Percentiles rank a stretch among this genome's conserved stretches.
Conservation (phyloP, 2,888 invertebrate species). For the Patella caerulea region DNA sequence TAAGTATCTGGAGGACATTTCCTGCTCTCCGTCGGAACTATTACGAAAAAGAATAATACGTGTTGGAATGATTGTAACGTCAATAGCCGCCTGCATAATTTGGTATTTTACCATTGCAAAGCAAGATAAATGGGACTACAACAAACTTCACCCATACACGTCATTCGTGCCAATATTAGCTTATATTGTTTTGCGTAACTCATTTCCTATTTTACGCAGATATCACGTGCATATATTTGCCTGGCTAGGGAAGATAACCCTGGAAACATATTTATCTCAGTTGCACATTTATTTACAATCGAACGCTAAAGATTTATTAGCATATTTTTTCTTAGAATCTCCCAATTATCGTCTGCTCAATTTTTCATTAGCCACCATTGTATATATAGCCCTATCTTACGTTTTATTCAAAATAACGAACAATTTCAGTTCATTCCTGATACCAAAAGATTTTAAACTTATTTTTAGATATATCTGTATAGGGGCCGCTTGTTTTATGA, state of each 20-base stretch:
- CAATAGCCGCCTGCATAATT: slow-evolving; percentile 19
- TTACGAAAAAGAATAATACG: slow-evolving; percentile 18
- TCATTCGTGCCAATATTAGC: slow-evolving; percentile 51
- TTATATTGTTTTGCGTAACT: slow-evolving; percentile 53
- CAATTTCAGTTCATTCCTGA: slow-evolving; percentile 50
- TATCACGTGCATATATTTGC: slow-evolving; percentile 53
- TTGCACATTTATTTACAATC: slow-evolving; percentile 61
- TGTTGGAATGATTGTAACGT: slow-evolving; percentile 25
- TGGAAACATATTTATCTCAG: slow-evolving; percentile 63
- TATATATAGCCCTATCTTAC: slow-evolving; percentile 54
- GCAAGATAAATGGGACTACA: slow-evolving; percentile 50
- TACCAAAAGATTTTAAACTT: slow-evolving; percentile 44
- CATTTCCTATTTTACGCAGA: slow-evolving; percentile 47
- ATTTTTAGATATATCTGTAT: slow-evolving; percentile 26
- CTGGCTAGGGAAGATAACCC: slow-evolving; percentile 58
- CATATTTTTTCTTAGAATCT: slow-evolving; percentile 36
- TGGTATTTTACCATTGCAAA: slow-evolving; percentile 49
- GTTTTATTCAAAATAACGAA: slow-evolving; percentile 52
- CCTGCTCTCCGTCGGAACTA: slow-evolving; percentile 5
- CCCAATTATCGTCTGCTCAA: slow-evolving; percentile 53
- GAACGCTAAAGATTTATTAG: slow-evolving; percentile 57
- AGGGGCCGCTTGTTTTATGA: slow-evolving; percentile 17
- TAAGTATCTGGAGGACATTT: slow-evolving; percentile 39
- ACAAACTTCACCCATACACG: slow-evolving; percentile 52
- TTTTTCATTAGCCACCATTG: slow-evolving; percentile 52